Evolutionary conservation across 2,797 vertebrate species (phyloP), one percentile per base, ranked within the genome.

Genomic region (Serranus cabrilla): DNA sequence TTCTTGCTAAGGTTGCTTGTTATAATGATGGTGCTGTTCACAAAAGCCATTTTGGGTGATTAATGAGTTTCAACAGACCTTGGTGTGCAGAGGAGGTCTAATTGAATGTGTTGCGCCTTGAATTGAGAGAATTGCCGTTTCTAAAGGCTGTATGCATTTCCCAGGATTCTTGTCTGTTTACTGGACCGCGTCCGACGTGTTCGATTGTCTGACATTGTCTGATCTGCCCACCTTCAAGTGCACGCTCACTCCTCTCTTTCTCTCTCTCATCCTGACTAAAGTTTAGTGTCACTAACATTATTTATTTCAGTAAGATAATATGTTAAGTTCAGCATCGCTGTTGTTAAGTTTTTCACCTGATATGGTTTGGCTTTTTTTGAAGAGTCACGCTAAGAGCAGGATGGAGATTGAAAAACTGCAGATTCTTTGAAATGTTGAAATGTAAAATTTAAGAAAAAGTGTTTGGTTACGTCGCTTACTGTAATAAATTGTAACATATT

Each of bases 401-500:
- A 73, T 60, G 60, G 49, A 71, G 74, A 72, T 52, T 27, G 66
- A 81, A 23, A 61, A 75, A 54, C 70, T 76, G 80, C 79, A 81
- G 73, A 70, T 74, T 62, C 62, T 78, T 63, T 66, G 67, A 86
- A 76, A 61, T 84, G 79, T 71, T 74, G 70, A 91, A 85, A 85
- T 85, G 86, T 87, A 89, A 92, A 87, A 84, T 89, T 74, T 51
- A 62, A 81, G 80, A 88, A 49, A 69, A 86, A 91, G 89, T 89
- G 92, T 95, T 96, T 92, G 94, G 94, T 95, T 93, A 95, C 91
- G 93, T 96, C 90, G 95, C 94, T 96, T 94, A 96, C 95, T 97
- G 96, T 97, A 97, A 97, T 95, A 97, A 97, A 97, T 96, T 97
- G 97, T 97, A 98, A 97, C 95, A 97, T 98, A 98, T 96, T 97